Evolutionary conservation across 2,888 invertebrate genomes (phyloP), one percentile per base, ranked within the genome.

Genomic region (Odiellus spinosus): DNA sequence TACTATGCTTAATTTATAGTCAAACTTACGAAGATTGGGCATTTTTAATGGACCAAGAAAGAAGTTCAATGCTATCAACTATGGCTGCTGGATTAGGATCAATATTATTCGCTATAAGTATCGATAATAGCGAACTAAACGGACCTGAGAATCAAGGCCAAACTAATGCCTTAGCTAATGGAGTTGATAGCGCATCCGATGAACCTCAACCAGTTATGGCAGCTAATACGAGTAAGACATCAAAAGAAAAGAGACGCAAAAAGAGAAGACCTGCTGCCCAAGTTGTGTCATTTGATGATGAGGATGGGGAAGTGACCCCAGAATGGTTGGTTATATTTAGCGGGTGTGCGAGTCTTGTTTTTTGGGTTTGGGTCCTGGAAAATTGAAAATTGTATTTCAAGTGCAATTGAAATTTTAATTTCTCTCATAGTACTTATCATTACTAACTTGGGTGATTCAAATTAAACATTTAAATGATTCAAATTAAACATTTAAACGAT

Each of bases 61-160:
- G 77, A 53, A 76, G 75, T 50, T 77, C 76, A 59, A 75, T 82
- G 64, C 68, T 93, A 50, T 84, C 90, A 15, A 81, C 80, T 61
- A 78, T 88, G 70, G 82, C 90, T 46, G 80, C 84, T 67, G 86
- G 84, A 55, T 73, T 95, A 63, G 82, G 80, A 55, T 79, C 86
- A 45, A 82, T 93, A 61, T 71, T 93, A 55, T 95, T 95, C 71
- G 93, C 95, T 18, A 77, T 93, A 62, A 81, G 78, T 60, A 82
- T 91, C 51, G 90, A 93, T 69, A 83, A 83, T 65, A 72, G 78
- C 21, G 83, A 63, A 44, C 53, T 66, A 21, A 50, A 52, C 33
- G 17, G 33, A 19, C 19, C 39, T 40, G 26, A 26, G 8, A 26
- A 26, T 26, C 26, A 26, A 26, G 26, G 26, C 4, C 26, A 26